Conservation (phyloP, 2,113 vertebrate genomes). For the Ciconia maguari region DNA sequence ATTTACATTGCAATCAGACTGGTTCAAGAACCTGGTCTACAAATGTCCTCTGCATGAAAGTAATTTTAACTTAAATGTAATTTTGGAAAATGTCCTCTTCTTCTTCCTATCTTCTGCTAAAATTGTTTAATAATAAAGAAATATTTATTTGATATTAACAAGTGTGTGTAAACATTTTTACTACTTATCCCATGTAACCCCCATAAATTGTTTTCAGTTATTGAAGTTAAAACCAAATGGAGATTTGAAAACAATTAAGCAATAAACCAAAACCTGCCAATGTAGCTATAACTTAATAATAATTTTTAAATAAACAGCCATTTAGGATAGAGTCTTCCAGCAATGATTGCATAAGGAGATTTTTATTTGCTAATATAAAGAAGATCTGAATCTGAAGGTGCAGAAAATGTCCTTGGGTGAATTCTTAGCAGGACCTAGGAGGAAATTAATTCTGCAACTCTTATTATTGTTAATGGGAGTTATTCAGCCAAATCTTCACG, state of each 20-base stretch:
- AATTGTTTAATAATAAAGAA: not conserved
- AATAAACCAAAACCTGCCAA: not conserved
- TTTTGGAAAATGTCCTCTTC: not conserved
- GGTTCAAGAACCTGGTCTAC: accelerated
- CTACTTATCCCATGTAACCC: not conserved
- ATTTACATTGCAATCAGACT: not conserved
- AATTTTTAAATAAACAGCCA: not conserved
- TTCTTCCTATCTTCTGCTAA: not conserved
- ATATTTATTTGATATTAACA: not conserved
- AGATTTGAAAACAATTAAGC: not conserved
- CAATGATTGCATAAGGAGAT: not conserved
- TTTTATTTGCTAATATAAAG: not conserved
- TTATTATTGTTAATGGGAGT: constrained; percentile 28
- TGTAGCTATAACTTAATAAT: not conserved
- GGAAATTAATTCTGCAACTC: constrained; percentile 28
- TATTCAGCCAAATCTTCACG: constrained; percentile 28
- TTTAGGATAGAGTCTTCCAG: not conserved
- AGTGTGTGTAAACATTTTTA: not conserved
- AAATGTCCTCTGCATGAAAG: not conserved
- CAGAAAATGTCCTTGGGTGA: not conserved
- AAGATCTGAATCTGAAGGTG: not conserved
- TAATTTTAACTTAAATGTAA: not conserved
- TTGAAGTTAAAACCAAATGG: not conserved
- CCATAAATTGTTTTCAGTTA: not conserved
- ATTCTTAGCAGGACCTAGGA: constrained; percentile 1